These are phyloP conservation scores for Conops quadrifasciatus DNA, from an alignment of 2,888 invertebrate genomes.

Conservation along the genomic window DNA sequence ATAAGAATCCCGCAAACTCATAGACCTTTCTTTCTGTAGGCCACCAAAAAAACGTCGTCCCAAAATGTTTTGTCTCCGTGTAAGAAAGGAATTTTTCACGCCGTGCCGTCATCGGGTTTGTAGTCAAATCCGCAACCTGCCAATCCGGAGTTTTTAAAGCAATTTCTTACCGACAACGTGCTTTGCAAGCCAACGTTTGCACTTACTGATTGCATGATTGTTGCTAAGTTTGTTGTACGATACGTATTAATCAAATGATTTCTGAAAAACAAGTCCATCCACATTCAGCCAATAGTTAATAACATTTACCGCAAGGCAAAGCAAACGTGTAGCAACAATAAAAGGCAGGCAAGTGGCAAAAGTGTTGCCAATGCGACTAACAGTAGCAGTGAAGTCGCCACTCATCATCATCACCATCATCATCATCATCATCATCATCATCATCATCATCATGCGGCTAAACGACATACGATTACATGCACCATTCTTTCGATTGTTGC, in stretches of 20 bases:
- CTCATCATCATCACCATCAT: too few relatives aligned
- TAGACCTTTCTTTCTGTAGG: too few relatives aligned
- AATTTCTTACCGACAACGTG: neutral
- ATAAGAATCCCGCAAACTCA: too few relatives aligned
- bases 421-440: too few relatives aligned
- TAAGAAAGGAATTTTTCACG: neutral
- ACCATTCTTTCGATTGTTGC: neutral
- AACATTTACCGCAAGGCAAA: constrained; percentile 21
- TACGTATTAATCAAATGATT: constrained; percentile 6
- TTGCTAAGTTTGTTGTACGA: constrained; percentile 9
- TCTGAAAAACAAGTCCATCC: constrained; percentile 11
- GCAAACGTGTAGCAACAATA: neutral
- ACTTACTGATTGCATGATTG: neutral
- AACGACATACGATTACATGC: neutral
- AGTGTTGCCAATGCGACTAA: constrained; percentile 4
- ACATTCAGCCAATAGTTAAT: constrained; percentile 19
- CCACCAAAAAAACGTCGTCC: too few relatives aligned
- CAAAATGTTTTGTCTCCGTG: neutral
- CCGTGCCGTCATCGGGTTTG: neutral
- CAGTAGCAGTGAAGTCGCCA: constrained; percentile 6
- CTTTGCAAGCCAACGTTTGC: neutral
- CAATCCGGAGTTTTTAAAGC: neutral
- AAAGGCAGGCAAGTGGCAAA: constrained; percentile 13
- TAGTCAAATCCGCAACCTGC: neutral
- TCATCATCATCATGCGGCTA: constrained; percentile 6